phyloP scores from a whole-genome alignment of 2,113 vertebrate species.

The Myxocyprinus asiaticus region DNA sequence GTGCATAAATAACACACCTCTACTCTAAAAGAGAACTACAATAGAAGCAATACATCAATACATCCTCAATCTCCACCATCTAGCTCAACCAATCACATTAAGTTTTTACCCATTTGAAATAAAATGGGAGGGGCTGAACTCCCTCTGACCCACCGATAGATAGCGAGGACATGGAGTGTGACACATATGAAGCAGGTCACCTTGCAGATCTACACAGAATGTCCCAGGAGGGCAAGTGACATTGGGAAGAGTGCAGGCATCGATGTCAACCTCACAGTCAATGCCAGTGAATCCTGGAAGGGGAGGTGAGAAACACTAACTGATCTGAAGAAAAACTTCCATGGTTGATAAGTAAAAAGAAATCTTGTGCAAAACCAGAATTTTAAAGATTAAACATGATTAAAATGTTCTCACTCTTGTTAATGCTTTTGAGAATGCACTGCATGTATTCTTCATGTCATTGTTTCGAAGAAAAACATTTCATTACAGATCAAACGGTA shows the following conservation, averaged over 20 bases:
- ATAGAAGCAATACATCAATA: too few species aligned
- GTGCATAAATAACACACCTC: too few species aligned
- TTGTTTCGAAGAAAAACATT: neutral
- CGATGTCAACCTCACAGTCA: slow-evolving; percentile 75
- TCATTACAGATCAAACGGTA: too few species aligned
- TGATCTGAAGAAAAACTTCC: too few species aligned
- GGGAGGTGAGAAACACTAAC: slow-evolving; percentile 33
- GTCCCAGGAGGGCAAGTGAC: slow-evolving; percentile 64
- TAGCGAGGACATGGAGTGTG: slow-evolving; percentile 66
- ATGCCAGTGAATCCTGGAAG: slow-evolving; percentile 75
- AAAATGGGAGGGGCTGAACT: neutral
- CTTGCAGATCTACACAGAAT: slow-evolving; percentile 70
- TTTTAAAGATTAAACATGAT: neutral
- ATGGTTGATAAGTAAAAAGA: too few species aligned
- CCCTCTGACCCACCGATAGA: slow-evolving; percentile 63
- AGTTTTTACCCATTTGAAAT: too few species aligned
- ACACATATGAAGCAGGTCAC: slow-evolving; percentile 68
- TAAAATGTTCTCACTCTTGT: neutral
- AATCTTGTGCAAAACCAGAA: neutral
- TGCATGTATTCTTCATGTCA: neutral
- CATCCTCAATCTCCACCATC: neutral
- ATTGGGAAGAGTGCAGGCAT: slow-evolving; percentile 68
- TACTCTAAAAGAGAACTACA: too few species aligned
- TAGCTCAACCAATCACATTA: neutral
- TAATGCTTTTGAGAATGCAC: slow-evolving; percentile 6